Conservation (phyloP, 2,888 invertebrate species). For the Torymus aiolomorphi region DNA sequence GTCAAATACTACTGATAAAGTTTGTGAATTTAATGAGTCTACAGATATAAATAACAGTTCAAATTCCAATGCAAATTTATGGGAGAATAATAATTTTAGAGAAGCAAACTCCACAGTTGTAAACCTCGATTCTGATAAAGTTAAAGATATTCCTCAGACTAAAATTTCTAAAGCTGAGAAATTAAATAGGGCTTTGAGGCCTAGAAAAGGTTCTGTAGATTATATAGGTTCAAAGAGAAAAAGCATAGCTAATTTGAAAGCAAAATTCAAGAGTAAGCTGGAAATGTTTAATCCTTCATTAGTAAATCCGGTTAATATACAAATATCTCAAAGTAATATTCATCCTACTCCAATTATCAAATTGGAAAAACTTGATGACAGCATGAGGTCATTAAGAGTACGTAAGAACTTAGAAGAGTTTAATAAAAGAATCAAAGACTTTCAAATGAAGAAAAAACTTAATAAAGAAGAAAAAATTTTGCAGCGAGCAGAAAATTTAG, state of each 20-base stretch:
- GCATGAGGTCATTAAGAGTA: conserved; percentile 62
- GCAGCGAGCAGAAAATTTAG: conserved; percentile 3
- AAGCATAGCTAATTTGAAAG: conserved; percentile 37
- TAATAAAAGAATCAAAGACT: conserved; percentile 47
- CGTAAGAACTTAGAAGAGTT: conserved; percentile 60
- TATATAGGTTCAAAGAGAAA: conserved; percentile 60
- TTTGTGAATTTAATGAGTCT: conserved; percentile 17
- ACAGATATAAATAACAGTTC: conserved; percentile 14
- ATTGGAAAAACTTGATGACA: conserved; percentile 60
- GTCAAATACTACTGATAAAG: conserved; percentile 9
- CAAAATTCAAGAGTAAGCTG: conserved; percentile 43
- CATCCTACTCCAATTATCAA: conserved; percentile 44
- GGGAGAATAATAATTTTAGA: conserved; percentile 8
- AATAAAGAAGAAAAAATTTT: neutral
- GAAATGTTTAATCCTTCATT: conserved; percentile 27
- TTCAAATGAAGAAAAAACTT: conserved; percentile 11
- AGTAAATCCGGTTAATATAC: conserved; percentile 54
- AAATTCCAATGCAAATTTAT: neutral
- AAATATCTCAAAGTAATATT: conserved; percentile 40
- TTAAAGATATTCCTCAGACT: neutral
- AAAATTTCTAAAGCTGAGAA: conserved; percentile 22
- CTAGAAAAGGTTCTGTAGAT: conserved; percentile 64
- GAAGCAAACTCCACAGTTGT: neutral
- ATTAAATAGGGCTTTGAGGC: conserved; percentile 63
- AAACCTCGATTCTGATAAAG: neutral